phyloP scores from a whole-genome alignment of 2,888 invertebrate species.

The Venusia cambrica region DNA sequence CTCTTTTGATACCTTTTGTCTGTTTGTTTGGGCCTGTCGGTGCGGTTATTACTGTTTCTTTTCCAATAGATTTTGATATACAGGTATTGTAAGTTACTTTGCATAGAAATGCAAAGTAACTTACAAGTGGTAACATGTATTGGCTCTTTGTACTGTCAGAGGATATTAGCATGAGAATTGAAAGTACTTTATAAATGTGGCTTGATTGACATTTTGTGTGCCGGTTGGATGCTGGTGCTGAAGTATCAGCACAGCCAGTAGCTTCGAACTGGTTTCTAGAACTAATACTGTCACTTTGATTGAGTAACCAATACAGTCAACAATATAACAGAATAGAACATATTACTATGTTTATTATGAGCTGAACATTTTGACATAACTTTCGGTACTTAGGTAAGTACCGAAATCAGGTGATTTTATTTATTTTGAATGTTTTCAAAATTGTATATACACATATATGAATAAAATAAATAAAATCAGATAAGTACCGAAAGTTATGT shows the following conservation, averaged over 20 bases:
- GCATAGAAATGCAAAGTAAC: slow-evolving; percentile 65
- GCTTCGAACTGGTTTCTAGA: slow-evolving; percentile 10
- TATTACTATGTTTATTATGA: too few species aligned
- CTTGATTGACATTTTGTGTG: slow-evolving; percentile 44
- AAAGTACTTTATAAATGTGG: slow-evolving; percentile 34
- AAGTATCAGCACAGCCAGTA: slow-evolving; percentile 19
- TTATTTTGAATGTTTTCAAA: too few species aligned
- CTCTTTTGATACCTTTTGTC: slow-evolving; percentile 63
- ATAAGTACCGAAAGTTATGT: too few species aligned
- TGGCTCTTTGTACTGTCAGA: slow-evolving; percentile 44
- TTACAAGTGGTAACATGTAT: slow-evolving; percentile 48
- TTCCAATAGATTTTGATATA: slow-evolving; percentile 49
- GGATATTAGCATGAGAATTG: slow-evolving; percentile 50
- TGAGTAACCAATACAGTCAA: background rate
- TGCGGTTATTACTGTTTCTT: slow-evolving; percentile 53
- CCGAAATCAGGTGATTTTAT: too few species aligned
- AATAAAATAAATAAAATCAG: too few species aligned
- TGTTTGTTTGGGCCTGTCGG: slow-evolving; percentile 47
- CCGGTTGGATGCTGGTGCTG: slow-evolving; percentile 21
- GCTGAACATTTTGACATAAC: too few species aligned
- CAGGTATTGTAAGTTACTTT: slow-evolving; percentile 55
- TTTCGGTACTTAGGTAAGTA: too few species aligned
- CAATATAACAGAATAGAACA: background rate
- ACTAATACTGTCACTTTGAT: slow-evolving; percentile 14
- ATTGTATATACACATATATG: too few species aligned